Percentiles rank a stretch among this genome's conserved stretches.
Evolutionary conservation across 2,888 invertebrate genomes (phyloP).

Genomic region (Drosophila eohydei): DNA sequence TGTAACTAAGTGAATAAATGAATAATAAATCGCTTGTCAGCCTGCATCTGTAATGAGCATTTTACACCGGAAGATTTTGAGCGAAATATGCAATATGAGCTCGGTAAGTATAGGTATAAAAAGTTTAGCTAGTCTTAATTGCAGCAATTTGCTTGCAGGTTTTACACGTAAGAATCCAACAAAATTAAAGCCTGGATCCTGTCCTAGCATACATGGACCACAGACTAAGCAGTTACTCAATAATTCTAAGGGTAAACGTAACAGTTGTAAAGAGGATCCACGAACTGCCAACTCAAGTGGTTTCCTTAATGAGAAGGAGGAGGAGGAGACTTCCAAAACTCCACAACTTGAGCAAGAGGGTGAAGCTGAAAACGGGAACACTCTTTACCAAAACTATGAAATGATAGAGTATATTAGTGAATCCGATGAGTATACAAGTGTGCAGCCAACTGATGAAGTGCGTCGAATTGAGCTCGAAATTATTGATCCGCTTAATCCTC

Average conservation of each 20-base stretch:
- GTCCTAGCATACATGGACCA: conserved; percentile 40
- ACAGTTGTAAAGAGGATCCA: not conserved
- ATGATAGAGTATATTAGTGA: conserved; percentile 35
- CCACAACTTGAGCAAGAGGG: not conserved
- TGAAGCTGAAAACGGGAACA: conserved; percentile 2
- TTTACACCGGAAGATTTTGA: conserved; percentile 60
- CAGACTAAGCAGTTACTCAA: not conserved
- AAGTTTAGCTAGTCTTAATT: not conserved
- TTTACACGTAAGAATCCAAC: conserved; percentile 60
- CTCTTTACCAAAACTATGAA: conserved; percentile 14
- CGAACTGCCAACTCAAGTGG: not conserved
- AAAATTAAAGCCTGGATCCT: conserved; percentile 51
- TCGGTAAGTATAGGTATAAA: conserved; percentile 34
- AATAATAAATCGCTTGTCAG: conserved; percentile 16
- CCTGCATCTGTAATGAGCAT: conserved; percentile 63
- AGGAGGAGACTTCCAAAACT: not conserved
- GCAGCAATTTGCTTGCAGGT: conserved; percentile 22
- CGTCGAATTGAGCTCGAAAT: conserved; percentile 28
- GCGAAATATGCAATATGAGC: conserved; percentile 62
- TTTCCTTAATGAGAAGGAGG: not conserved
- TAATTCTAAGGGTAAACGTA: not conserved
- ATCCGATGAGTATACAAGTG: conserved; percentile 11
- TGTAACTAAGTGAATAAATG: not conserved
- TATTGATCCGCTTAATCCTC: conserved; percentile 28
- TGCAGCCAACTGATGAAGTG: not conserved